A percentile compares a stretch with the other conserved stretches of the same genome.
Conservation (phyloP, 1,140 invertebrate genomes). For the Penaeus chinensis region DNA sequence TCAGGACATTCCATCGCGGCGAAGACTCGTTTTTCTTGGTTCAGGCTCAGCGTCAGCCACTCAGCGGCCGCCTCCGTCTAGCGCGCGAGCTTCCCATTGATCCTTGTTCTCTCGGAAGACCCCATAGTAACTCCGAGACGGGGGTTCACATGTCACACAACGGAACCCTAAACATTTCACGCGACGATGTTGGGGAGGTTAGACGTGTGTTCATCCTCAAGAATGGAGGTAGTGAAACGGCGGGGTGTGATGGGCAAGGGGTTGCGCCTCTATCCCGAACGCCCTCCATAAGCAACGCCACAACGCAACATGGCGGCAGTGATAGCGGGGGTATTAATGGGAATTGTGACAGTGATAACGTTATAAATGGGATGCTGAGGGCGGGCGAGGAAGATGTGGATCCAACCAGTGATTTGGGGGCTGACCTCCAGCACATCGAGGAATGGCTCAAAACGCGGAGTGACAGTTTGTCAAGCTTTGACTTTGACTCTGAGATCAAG, state of each 20-base stretch:
- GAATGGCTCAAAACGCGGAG: constrained; percentile 64
- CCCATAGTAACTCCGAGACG: constrained; percentile 53
- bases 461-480: constrained; percentile 64
- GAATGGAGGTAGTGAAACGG: constrained; percentile 49
- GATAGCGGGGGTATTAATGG: constrained; percentile 45
- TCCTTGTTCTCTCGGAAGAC: constrained; percentile 48
- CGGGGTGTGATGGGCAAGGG: constrained; percentile 33
- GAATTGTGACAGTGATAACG: constrained; percentile 55
- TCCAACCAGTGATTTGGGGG: constrained; percentile 37
- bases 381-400: constrained; percentile 51
- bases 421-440: constrained; percentile 63
- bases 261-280: constrained; percentile 29
- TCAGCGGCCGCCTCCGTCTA: background rate
- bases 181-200: constrained; percentile 54
- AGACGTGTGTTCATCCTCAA: constrained; percentile 56
- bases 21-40: constrained; percentile 18
- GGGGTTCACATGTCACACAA: constrained; percentile 60
- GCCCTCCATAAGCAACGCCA: constrained; percentile 35
- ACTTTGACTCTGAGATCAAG: constrained; percentile 63
- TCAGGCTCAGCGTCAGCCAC: background rate
- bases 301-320: constrained; percentile 58
- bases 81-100: constrained; percentile 51
- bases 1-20: background rate
- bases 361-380: constrained; percentile 53
- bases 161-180: constrained; percentile 59